Base-by-base conservation (phyloP, 1,140 invertebrate genomes). In the Drosophila yakuba region DNA sequence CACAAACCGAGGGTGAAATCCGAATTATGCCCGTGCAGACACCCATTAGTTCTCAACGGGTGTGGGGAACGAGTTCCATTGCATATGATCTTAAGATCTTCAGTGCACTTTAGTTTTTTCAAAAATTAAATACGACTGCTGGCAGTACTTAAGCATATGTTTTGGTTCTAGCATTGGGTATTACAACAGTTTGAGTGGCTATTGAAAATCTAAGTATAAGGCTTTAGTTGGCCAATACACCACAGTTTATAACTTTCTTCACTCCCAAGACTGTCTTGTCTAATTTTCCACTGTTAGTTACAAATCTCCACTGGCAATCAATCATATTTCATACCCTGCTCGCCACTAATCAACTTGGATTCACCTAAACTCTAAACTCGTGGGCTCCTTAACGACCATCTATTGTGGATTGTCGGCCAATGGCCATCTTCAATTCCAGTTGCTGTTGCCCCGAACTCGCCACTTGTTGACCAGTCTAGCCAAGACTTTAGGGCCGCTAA, bases 1-100 rank as follows among this genome's bases (percentile, higher is more conserved):
- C 32, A 63, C 39, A 63, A 74, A 64, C 72, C 64, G 57, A 63
- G 68, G 81, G 63, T 74, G 60, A 75, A 75, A 81, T 67, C 74
- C 74, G 63, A 58, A 75, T 78, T 86, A 86, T 81, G 78, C 81
- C 59, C 69, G 63, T 63, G 60, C 81, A 86, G 73, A 51, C 43
- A 38, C 52, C 72, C 47, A 63, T 66, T 75, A 75, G 44, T 14
- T 45, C 35, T 12, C 55, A 10, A 41, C 15, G 32, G 32, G 32
- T 39, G 47, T 14, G 45, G 17, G n/a, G 35, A 25, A n/a, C 17
- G 28, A 38, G 35, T 20, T 41, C 4, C 25, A 39, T 41, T 39
- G 51, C 50, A 60, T 54, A 35, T 15, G 54, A 32, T 11, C 15
- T 12, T 23, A 35, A 60, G n/a, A 17, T 38, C 50, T 68, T 0